A percentile compares a stretch with the other conserved stretches of the same genome.
phyloP scores from a whole-genome alignment of 1,140 invertebrate species.

The Kradibia gibbosae region DNA sequence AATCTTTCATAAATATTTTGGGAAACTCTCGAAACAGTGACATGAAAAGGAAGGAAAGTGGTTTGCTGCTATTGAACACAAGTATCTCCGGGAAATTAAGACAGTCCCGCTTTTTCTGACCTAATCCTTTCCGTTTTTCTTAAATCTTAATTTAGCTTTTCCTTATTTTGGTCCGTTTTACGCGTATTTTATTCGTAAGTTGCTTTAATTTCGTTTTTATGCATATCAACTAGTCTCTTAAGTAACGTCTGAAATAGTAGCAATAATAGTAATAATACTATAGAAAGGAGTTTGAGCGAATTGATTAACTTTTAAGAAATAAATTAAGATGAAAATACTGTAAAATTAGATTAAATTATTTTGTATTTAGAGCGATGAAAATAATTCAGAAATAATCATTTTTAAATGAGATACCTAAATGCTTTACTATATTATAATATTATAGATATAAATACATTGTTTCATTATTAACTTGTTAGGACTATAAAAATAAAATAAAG shows the following conservation, averaged over 20 bases:
- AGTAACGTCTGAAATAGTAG: neutral
- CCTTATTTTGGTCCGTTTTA: conserved; percentile 2
- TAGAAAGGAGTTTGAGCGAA: neutral
- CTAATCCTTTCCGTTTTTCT: neutral
- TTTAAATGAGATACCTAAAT: neutral
- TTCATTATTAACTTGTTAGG: no score
- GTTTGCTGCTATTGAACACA: neutral
- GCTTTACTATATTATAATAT: no score
- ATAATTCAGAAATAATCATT: neutral
- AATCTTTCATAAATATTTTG: neutral
- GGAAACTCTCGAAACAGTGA: neutral
- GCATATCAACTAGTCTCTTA: neutral
- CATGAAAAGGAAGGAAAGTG: neutral
- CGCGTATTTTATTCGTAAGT: neutral
- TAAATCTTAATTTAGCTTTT: neutral
- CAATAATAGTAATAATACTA: no score
- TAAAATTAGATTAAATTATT: neutral
- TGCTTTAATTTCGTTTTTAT: neutral
- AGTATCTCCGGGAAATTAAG: conserved; percentile 17
- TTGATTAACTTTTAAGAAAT: neutral
- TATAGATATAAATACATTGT: no score
- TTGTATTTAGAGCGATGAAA: neutral
- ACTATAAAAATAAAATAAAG: no score
- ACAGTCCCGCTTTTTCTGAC: neutral
- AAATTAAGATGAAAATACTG: neutral